phyloP scores from a whole-genome alignment of 2,888 invertebrate species.

The Cryptus viduatorius region DNA sequence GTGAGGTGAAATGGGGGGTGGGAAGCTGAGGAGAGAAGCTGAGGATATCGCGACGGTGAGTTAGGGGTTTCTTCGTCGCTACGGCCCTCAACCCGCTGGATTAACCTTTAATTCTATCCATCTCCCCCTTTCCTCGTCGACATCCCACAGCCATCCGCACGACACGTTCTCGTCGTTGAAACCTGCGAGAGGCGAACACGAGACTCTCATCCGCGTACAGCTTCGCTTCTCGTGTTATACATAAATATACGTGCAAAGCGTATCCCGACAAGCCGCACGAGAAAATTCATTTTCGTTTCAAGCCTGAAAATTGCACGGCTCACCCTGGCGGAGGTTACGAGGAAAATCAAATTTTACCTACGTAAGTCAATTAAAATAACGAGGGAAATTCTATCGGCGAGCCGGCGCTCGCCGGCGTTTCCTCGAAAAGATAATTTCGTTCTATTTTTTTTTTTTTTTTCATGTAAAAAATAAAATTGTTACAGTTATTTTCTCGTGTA shows the following conservation, averaged over 20 bases:
- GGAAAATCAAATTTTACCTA: slow-evolving; percentile 47
- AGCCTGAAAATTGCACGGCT: background rate
- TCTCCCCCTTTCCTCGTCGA: slow-evolving; percentile 68
- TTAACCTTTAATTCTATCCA: slow-evolving; percentile 85
- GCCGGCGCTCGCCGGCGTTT: slow-evolving; percentile 36
- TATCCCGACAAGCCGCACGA: background rate
- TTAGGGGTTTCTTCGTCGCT: slow-evolving; percentile 54
- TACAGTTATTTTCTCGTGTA: slow-evolving; percentile 14
- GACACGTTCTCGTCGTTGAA: slow-evolving; percentile 40
- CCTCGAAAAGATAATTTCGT: background rate
- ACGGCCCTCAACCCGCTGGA: slow-evolving; percentile 74
- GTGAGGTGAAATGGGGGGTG: slow-evolving; percentile 20
- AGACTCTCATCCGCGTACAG: slow-evolving; percentile 28
- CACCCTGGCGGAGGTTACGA: background rate
- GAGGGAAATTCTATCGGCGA: slow-evolving; percentile 46
- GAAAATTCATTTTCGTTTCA: slow-evolving; percentile 6
- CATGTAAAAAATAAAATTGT: background rate
- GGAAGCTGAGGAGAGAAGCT: slow-evolving; percentile 37
- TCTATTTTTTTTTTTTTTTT: slow-evolving; percentile 6
- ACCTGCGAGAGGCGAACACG: slow-evolving; percentile 20
- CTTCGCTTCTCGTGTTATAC: slow-evolving; percentile 10
- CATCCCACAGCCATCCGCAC: slow-evolving; percentile 71
- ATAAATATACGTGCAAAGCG: background rate
- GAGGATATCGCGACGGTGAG: slow-evolving; percentile 52
- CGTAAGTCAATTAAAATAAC: slow-evolving; percentile 55